Evolutionary conservation across 1,140 invertebrate species (phyloP).

Genomic region (Mercenaria mercenaria): DNA sequence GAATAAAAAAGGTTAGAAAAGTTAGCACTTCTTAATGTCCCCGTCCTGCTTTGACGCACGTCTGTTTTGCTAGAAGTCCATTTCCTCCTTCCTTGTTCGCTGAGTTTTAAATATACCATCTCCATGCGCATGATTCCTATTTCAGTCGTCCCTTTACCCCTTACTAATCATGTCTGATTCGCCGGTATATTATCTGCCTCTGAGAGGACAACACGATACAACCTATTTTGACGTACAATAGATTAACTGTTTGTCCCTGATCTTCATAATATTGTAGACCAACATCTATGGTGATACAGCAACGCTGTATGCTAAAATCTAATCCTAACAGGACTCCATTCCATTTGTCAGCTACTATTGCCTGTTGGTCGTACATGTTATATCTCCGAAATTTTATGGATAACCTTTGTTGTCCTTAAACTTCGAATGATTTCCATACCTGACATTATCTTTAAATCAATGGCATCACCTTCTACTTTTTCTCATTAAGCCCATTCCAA

Average conservation of each 20-base stretch:
- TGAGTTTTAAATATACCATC: not conserved
- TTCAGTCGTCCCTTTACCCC: not conserved
- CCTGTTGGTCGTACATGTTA: not conserved
- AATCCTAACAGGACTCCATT: not conserved
- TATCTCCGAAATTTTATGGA: not conserved
- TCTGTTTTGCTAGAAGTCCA: not conserved
- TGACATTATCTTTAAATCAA: not conserved
- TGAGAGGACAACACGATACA: not conserved
- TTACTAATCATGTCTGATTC: not conserved
- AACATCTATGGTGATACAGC: not conserved
- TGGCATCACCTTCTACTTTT: not conserved
- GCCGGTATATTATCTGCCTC: not conserved
- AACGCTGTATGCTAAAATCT: not conserved
- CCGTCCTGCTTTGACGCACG: not conserved
- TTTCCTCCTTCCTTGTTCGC: not conserved
- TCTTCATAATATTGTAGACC: not conserved
- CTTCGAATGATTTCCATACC: not conserved
- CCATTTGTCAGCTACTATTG: not conserved
- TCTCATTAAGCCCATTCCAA: not conserved
- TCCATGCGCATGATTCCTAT: too few relatives aligned
- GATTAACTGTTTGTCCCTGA: not conserved
- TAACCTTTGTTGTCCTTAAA: slow-evolving; percentile 27
- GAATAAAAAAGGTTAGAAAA: slow-evolving; percentile 2
- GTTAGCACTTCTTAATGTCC: not conserved
- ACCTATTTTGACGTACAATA: slow-evolving; percentile 6